Conservation (phyloP, 2,797 vertebrate genomes). For the Merluccius polli region DNA sequence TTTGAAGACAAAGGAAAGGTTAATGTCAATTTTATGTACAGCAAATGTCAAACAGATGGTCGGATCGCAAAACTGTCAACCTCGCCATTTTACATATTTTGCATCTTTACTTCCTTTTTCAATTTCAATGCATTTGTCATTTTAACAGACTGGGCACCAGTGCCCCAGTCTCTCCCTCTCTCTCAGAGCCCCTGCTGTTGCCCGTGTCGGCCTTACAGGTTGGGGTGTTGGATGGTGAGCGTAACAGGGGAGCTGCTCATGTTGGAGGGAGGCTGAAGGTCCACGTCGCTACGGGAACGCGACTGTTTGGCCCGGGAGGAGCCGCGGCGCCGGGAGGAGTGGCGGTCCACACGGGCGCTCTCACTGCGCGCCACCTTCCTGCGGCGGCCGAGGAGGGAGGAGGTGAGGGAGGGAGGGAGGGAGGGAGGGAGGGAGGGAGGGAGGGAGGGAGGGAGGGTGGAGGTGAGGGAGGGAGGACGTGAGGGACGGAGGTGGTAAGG, state of each 20-base stretch:
- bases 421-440: not conserved
- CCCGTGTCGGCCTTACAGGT: constrained; percentile 69
- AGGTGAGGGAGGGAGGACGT: not conserved
- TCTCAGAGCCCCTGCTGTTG: constrained; percentile 48
- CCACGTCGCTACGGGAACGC: constrained; percentile 90
- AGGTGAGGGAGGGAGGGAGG: constrained; percentile 13
- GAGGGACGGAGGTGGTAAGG: no score
- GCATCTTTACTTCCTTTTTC: not conserved
- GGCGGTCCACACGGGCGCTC: constrained; percentile 86
- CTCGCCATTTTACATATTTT: not conserved
- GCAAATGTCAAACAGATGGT: not conserved
- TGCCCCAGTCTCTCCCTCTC: constrained; percentile 16
- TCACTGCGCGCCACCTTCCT: constrained; percentile 85
- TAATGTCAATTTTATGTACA: not conserved
- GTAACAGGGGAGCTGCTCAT: constrained; percentile 62
- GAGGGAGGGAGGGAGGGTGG: not conserved
- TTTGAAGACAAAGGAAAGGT: not conserved
- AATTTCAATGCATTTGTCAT: not conserved
- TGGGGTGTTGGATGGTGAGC: constrained; percentile 61
- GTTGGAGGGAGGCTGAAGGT: constrained; percentile 78
- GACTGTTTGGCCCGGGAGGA: constrained; percentile 83
- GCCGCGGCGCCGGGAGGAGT: constrained; percentile 80
- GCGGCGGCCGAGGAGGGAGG: constrained; percentile 47
- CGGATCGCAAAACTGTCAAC: not conserved
- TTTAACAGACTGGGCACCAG: not conserved